These are phyloP conservation scores for Eubasilissa splendida DNA, from an alignment of 2,888 invertebrate species.

Conservation along the genomic window DNA sequence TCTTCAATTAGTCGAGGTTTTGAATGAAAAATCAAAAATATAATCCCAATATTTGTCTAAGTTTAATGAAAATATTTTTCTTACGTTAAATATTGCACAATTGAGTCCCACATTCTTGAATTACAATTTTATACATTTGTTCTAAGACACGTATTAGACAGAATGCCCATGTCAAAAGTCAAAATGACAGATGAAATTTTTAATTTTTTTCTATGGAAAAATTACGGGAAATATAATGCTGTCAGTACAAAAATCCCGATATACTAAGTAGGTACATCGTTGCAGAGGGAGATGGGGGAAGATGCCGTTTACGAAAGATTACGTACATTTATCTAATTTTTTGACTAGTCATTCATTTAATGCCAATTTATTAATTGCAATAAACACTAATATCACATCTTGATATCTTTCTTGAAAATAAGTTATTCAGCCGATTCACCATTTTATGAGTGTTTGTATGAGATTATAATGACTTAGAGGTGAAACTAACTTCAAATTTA, in stretches of 20 bases:
- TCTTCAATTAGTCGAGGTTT: neutral
- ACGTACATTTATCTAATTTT: no score
- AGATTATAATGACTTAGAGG: no score
- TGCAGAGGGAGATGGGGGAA: no score
- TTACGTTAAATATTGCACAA: constrained; percentile 28
- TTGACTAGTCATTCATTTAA: no score
- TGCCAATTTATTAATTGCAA: no score
- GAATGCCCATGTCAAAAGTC: constrained; percentile 8
- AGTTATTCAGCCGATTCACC: no score
- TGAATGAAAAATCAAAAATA: neutral
- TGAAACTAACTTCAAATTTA: no score
- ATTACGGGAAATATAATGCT: neutral
- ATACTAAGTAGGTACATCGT: no score
- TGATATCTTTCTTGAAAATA: no score
- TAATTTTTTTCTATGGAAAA: constrained; percentile 16
- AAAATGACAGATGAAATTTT: constrained; percentile 15
- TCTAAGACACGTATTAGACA: constrained; percentile 31
- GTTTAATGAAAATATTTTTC: neutral
- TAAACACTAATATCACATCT: no score
- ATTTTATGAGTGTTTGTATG: no score
- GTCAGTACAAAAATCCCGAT: neutral
- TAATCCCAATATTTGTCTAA: neutral
- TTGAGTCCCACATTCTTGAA: constrained; percentile 25
- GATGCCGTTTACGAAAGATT: no score
- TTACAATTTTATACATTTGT: constrained; percentile 23